phyloP scores from a whole-genome alignment of 2,888 invertebrate genomes.

The Chrysotoxum bicinctum region DNA sequence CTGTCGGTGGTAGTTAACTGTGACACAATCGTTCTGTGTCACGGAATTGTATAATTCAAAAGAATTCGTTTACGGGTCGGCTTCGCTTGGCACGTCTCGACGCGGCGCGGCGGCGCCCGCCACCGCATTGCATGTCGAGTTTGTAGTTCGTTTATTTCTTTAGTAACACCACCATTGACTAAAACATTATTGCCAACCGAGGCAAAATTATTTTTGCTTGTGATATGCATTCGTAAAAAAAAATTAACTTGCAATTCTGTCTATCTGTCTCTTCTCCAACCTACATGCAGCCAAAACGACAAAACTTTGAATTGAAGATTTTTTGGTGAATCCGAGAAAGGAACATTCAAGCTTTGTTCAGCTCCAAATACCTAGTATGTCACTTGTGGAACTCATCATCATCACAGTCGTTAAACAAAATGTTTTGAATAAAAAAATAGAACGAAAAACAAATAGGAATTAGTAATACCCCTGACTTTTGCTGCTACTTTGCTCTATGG shows the following conservation, averaged over 20 bases:
- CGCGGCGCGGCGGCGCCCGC: not conserved
- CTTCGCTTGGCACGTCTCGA: not conserved
- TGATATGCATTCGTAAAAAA: no score
- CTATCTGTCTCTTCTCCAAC: no score
- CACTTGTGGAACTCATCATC: no score
- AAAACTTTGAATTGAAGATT: no score
- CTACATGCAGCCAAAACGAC: no score
- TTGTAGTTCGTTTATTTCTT: constrained; percentile 35
- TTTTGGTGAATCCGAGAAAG: no score
- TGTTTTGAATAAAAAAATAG: constrained; percentile 36
- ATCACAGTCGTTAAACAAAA: no score
- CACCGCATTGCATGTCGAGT: constrained; percentile 24
- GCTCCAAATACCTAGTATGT: no score
- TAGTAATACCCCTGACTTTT: constrained; percentile 31
- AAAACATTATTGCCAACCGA: not conserved
- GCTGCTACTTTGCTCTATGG: constrained; percentile 76
- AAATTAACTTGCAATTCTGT: no score
- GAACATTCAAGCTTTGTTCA: no score
- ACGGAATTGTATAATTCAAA: constrained; percentile 69
- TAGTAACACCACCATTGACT: not conserved
- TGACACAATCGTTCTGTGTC: constrained; percentile 66
- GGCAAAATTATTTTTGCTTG: not conserved
- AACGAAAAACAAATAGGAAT: constrained; percentile 42
- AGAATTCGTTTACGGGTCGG: constrained; percentile 62
- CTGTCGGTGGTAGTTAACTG: constrained; percentile 58